Percentiles rank a stretch among this genome's conserved stretches.
Conservation (phyloP, 1,140 invertebrate species). For the Eufriesea mexicana region DNA sequence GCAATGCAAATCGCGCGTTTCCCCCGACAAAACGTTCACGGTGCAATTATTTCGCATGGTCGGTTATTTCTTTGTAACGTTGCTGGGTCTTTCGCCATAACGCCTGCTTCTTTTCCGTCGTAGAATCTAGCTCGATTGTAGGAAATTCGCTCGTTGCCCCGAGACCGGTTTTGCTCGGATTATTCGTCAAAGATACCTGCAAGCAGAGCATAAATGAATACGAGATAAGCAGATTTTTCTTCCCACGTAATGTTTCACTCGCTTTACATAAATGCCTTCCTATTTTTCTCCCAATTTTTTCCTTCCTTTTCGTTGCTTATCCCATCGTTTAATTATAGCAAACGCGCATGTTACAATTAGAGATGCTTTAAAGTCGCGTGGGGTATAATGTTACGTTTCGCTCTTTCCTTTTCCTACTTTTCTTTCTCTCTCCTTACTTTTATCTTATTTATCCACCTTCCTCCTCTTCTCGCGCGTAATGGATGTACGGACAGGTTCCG, state of each 20-base stretch:
- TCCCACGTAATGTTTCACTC: background rate
- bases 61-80: slow-evolving; percentile 76
- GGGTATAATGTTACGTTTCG: background rate
- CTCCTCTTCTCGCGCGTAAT: background rate
- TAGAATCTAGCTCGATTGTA: slow-evolving; percentile 69
- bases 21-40: background rate
- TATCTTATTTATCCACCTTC: too few species aligned
- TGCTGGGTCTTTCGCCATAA: slow-evolving; percentile 80
- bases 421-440: too few species aligned
- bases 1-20: background rate
- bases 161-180: slow-evolving; percentile 78
- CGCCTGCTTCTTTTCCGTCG: slow-evolving; percentile 76
- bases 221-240: background rate
- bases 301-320: background rate
- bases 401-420: too few species aligned
- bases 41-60: slow-evolving; percentile 54
- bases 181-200: slow-evolving; percentile 76
- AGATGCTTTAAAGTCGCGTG: too few species aligned
- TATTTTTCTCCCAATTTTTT: background rate
- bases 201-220: slow-evolving; percentile 51
- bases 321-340: slow-evolving; percentile 14
- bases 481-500: background rate
- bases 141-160: slow-evolving; percentile 69
- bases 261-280: slow-evolving; percentile 13
- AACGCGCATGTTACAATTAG: background rate